Evolutionary conservation across 2,888 invertebrate genomes (phyloP), one percentile per base, ranked within the genome.

Genomic region (Tuta absoluta): DNA sequence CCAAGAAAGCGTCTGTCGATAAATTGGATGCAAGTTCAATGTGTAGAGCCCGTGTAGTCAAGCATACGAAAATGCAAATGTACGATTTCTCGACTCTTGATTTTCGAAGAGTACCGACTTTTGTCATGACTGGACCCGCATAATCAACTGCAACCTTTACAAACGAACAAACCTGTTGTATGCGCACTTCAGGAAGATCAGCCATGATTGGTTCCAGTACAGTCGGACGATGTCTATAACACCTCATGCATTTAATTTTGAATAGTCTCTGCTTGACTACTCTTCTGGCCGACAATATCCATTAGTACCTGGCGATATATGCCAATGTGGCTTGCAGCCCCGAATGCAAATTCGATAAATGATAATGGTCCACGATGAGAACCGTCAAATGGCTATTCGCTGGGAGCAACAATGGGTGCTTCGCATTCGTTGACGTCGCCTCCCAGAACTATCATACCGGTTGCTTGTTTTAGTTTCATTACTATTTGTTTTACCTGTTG

Each of bases 271-370:
- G 19, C 28, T 28, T 57, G 33, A 57, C 28, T 28, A 57, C 57
- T 57, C 57, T 24, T 28, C 33, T 57, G 23, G 24, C 57, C 24
- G 33, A 57, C 10, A 57, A 23, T 10, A 57, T 57, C 57, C 57
- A 57, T 24, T 57, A 57, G n/a, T 2, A 12, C 28, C 57, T 57
- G 2, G 57, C 28, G 17, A 57, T 24, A 33, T 33, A 57, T 2
- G 57, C 14, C 12, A 57, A 10, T 3, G 28, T 57, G n/a, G 57
- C 57, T 57, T 57, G 57, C 7, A 57, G 17, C 4, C 57, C 57
- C 28, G 57, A 57, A 33, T 57, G 57, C n/a, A n/a, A n/a, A n/a
- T n/a, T n/a, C n/a, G n/a, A n/a, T n/a, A n/a, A n/a, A n/a, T n/a
- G n/a, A n/a, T 24, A 57, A 33, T 23, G 19, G 19, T 23, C 19